Evolutionary conservation across 1,140 invertebrate species (phyloP).

Genomic region (Macrostomum lignano): DNA sequence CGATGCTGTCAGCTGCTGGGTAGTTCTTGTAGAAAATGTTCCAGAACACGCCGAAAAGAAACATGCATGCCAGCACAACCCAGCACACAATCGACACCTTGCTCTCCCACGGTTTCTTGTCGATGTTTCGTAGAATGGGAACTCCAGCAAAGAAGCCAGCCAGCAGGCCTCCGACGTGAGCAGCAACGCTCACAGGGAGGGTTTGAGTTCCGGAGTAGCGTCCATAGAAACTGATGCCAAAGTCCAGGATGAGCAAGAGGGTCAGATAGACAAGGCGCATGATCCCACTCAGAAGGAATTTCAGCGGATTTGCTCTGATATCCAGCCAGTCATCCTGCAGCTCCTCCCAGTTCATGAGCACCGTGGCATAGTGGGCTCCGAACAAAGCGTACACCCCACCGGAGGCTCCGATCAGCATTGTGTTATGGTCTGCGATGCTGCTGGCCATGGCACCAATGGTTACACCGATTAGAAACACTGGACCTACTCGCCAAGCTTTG

Average conservation of each 20-base stretch:
- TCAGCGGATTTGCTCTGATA: background rate
- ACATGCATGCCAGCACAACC: slow-evolving; percentile 13
- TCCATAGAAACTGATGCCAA: slow-evolving; percentile 16
- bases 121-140: slow-evolving; percentile 19
- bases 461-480: slow-evolving; percentile 22
- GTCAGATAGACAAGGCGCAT: background rate
- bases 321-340: slow-evolving; percentile 6
- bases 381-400: slow-evolving; percentile 81
- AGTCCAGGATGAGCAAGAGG: slow-evolving; percentile 12
- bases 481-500: slow-evolving; percentile 55
- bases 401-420: slow-evolving; percentile 78
- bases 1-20: too few relatives aligned
- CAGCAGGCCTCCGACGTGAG: slow-evolving; percentile 18
- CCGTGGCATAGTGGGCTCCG: slow-evolving; percentile 68
- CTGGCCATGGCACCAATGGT: slow-evolving; percentile 36
- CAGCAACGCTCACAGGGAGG: slow-evolving; percentile 14
- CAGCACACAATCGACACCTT: slow-evolving; percentile 20
- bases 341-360: slow-evolving; percentile 37
- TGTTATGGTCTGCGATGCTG: slow-evolving; percentile 67
- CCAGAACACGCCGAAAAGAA: slow-evolving; percentile 16
- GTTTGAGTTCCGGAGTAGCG: slow-evolving; percentile 9
- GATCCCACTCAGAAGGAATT: slow-evolving; percentile 3
- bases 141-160: slow-evolving; percentile 22
- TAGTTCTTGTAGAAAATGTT: slow-evolving; percentile 14
- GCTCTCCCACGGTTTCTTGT: slow-evolving; percentile 19